Evolutionary conservation across 2,113 vertebrate genomes (phyloP).

Genomic region (Macquaria ambigua): DNA sequence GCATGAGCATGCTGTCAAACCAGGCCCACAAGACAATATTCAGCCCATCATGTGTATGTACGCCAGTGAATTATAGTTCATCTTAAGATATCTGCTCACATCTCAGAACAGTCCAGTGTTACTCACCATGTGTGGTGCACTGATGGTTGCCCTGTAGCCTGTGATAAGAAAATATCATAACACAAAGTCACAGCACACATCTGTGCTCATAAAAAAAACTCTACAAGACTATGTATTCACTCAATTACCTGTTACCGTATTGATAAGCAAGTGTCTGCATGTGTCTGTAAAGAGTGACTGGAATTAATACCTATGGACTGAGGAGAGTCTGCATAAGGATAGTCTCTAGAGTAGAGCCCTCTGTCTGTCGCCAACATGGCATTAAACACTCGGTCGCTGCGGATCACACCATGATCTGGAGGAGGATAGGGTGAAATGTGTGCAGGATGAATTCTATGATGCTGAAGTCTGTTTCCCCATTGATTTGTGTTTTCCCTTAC

Average conservation of each 20-base stretch:
- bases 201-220: slow-evolving; percentile 1
- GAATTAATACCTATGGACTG: slow-evolving; percentile 88
- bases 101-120: slow-evolving; percentile 7
- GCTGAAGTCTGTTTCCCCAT: not conserved
- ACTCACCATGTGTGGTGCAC: slow-evolving; percentile 94
- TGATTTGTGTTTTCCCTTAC: not conserved
- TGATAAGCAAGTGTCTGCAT: not conserved
- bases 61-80: not conserved
- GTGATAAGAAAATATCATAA: slow-evolving; percentile 40
- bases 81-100: not conserved
- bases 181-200: not conserved
- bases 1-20: slow-evolving; percentile 89
- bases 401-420: slow-evolving; percentile 91
- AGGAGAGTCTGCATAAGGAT: slow-evolving; percentile 92
- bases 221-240: not conserved
- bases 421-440: slow-evolving; percentile 21
- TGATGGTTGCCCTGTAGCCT: slow-evolving; percentile 95
- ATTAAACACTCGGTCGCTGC: slow-evolving; percentile 87
- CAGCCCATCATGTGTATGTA: not conserved
- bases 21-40: not conserved
- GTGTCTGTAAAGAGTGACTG: not conserved
- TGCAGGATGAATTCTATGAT: not conserved
- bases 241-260: not conserved
- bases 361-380: slow-evolving; percentile 91
- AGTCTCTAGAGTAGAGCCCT: slow-evolving; percentile 87